Conservation (phyloP, 1,140 invertebrate genomes). For the Macrobrachium nipponense region DNA sequence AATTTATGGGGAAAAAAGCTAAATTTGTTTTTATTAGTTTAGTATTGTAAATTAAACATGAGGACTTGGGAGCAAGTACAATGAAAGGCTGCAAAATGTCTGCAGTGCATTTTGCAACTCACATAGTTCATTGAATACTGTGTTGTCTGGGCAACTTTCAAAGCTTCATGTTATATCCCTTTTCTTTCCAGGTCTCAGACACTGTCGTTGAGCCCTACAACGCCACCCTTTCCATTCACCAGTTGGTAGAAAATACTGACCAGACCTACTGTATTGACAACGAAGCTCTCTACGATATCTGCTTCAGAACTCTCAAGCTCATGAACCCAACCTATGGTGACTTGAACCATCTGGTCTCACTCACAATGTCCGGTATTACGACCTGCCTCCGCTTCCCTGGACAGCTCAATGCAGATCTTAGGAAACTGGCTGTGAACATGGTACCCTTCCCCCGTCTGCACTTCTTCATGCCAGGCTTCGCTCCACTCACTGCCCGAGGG, state of each 20-base stretch:
- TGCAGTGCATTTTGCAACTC: too few species aligned
- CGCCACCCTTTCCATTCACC: conserved; percentile 54
- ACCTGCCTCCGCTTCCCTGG: conserved; percentile 57
- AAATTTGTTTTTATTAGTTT: not conserved
- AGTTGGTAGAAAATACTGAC: conserved; percentile 53
- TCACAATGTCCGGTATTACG: conserved; percentile 53
- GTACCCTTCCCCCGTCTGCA: conserved; percentile 55
- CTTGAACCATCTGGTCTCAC: conserved; percentile 51
- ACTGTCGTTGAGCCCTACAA: conserved; percentile 55
- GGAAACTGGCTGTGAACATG: conserved; percentile 57
- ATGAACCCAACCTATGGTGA: conserved; percentile 56
- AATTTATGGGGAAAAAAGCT: not conserved
- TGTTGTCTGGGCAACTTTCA: too few species aligned
- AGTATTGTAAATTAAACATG: not conserved
- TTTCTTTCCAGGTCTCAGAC: conserved; percentile 32
- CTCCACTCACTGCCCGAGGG: conserved; percentile 49
- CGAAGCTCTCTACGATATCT: conserved; percentile 55
- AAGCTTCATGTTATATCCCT: not conserved
- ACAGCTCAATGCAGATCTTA: conserved; percentile 54
- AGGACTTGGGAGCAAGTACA: too few species aligned
- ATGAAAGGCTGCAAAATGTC: too few species aligned
- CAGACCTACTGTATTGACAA: conserved; percentile 58
- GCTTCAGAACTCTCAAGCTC: conserved; percentile 54
- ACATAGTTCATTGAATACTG: too few species aligned
- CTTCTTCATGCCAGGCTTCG: conserved; percentile 58